A percentile compares a stretch with the other conserved stretches of the same genome.
These are phyloP conservation scores for Sebastes umbrosus DNA, from an alignment of 2,797 vertebrate genomes.

Conservation along the genomic window DNA sequence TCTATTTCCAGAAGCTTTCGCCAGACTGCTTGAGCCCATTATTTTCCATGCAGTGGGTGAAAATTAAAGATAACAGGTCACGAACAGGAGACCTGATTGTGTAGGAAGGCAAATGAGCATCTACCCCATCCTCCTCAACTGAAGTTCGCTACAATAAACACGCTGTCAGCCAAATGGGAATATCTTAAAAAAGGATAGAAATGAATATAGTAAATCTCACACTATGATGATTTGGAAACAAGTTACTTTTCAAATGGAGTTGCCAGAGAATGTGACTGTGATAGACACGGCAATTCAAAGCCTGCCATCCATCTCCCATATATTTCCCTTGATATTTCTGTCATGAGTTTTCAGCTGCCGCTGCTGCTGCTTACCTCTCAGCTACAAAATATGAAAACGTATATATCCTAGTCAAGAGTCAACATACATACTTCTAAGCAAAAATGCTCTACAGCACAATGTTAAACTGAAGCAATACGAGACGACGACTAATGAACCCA, in stretches of 20 bases:
- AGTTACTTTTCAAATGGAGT: constrained; percentile 26
- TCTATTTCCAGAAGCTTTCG: constrained; percentile 75
- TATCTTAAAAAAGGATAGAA: constrained; percentile 22
- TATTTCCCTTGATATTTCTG: constrained; percentile 16
- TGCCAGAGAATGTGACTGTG: constrained; percentile 1
- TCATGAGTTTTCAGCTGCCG: neutral
- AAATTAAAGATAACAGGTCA: constrained; percentile 76
- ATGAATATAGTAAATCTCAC: constrained; percentile 14
- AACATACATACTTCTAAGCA: neutral
- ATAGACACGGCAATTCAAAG: constrained; percentile 24
- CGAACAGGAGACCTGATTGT: constrained; percentile 49
- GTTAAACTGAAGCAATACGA: constrained; percentile 1
- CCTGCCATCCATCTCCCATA: constrained; percentile 12
- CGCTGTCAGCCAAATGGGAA: neutral
- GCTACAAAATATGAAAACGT: neutral
- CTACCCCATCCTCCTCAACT: neutral
- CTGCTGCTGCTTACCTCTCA: neutral
- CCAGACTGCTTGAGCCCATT: constrained; percentile 69
- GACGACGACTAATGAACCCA: constrained; percentile 1
- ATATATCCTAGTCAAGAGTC: neutral
- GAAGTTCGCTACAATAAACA: constrained; percentile 21
- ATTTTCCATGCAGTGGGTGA: constrained; percentile 55
- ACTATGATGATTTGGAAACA: constrained; percentile 5
- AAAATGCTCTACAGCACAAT: neutral
- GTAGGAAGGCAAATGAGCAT: constrained; percentile 53